Evolutionary conservation across 2,797 vertebrate genomes (phyloP).

Genomic region (Knipowitschia caucasica): DNA sequence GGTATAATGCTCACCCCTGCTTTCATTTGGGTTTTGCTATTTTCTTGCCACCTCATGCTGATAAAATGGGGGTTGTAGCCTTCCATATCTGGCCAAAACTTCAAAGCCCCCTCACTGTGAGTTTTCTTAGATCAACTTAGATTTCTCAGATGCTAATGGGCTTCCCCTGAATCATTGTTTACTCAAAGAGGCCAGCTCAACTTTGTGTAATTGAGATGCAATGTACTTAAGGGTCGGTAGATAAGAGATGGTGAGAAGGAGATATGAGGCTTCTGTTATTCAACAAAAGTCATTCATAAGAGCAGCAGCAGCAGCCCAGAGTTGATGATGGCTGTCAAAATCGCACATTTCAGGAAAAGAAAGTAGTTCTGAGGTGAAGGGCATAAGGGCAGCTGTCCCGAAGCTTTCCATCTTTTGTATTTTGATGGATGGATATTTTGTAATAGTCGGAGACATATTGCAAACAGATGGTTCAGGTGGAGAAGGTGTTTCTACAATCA

Average conservation of each 20-base stretch:
- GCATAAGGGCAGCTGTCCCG: too few relatives aligned
- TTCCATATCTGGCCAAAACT: conserved; percentile 41
- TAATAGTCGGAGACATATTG: too few relatives aligned
- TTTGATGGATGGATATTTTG: too few relatives aligned
- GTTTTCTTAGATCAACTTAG: conserved; percentile 9
- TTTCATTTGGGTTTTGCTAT: too few relatives aligned
- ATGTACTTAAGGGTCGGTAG: conserved; percentile 31
- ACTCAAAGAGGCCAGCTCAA: conserved; percentile 23
- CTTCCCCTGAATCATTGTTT: conserved; percentile 22
- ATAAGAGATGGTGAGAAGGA: not conserved
- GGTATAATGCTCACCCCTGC: too few relatives aligned
- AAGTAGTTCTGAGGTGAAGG: too few relatives aligned
- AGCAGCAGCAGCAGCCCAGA: not conserved
- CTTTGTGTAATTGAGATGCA: conserved; percentile 26
- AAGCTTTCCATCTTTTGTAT: too few relatives aligned
- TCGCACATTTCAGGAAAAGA: too few relatives aligned
- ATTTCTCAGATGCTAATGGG: conserved; percentile 18
- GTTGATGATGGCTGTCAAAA: conserved; percentile 8
- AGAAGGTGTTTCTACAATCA: too few relatives aligned
- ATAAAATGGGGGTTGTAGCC: conserved; percentile 30
- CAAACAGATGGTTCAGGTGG: too few relatives aligned
- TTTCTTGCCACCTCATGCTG: conserved; percentile 44
- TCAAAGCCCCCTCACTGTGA: conserved; percentile 17
- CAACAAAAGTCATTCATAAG: not conserved
- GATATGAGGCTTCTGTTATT: not conserved